Base-by-base conservation (phyloP, 2,113 vertebrate genomes). In the Tiliqua scincoides region DNA sequence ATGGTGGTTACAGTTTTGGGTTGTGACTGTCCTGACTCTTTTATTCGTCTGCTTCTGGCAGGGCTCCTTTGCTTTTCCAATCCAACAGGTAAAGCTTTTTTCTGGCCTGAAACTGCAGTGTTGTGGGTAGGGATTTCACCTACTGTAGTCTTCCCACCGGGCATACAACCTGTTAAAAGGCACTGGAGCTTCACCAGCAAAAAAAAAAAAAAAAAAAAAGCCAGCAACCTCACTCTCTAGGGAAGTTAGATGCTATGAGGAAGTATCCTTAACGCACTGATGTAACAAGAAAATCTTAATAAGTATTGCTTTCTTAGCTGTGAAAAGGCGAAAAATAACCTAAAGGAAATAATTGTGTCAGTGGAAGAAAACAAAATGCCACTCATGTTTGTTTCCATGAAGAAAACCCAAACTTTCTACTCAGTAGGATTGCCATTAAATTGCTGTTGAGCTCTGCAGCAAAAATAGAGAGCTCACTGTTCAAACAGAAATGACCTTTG, bases 341-440 rank as follows among this genome's bases (percentile, higher is more conserved):
- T 74, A 12, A 88, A 84, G 74, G 30, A 74, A 90, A 89, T 72
- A 76, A 84, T 81, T 87, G 18, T 32, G 87, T 91, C 2, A 30
- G 25, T 27, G 12, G 30, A 15, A 81, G 88, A 67, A 62, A 82
- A 63, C 82, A 65, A 15, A n/a, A 52, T 61, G 48, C 54, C 85
- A 8, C 63, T 90, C 6, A 20, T 27, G 43, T 84, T 85, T 85
- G 27, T 89, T 89, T 89, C 79, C 4, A 82, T 63, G 87, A 82
- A 54, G 88, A 88, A 84, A 40, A 4, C 43, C 43, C 43, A 48
- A 48, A 48, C 18, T 86, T 87, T 88, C 87, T 76, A 91, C 11
- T 43, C 63, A 87, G 0, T 0, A 30, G 76, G 48, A 67, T 81
- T 70, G 12, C 7, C 17, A 59, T 85, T 48, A 87, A 84, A 1